Conservation (phyloP, 1,140 invertebrate genomes). For the Thaumatotibia leucotreta region DNA sequence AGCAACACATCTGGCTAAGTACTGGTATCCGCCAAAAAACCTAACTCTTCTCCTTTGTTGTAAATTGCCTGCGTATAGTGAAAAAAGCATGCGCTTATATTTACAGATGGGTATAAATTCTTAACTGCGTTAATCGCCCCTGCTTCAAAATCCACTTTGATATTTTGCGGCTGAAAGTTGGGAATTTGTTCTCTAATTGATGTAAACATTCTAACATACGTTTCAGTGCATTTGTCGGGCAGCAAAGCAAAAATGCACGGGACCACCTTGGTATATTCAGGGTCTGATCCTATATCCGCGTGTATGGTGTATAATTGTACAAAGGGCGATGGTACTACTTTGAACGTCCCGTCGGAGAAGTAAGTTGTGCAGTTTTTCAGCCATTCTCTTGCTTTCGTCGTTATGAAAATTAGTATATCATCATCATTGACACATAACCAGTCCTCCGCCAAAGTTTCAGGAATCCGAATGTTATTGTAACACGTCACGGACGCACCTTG, state of each 20-base stretch:
- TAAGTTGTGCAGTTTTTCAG: background rate
- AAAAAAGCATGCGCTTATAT: background rate
- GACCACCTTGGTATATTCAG: background rate
- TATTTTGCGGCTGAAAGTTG: background rate
- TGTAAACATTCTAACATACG: background rate
- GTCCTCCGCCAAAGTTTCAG: background rate
- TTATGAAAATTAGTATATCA: too few relatives aligned
- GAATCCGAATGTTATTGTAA: background rate
- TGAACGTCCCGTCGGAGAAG: background rate
- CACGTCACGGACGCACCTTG: background rate
- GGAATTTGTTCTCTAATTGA: background rate
- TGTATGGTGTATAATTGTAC: conserved; percentile 1
- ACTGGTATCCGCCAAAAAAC: too few relatives aligned
- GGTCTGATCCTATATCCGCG: background rate
- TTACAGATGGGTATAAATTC: background rate
- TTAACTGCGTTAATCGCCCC: background rate
- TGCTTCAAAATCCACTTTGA: background rate
- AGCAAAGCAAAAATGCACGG: background rate
- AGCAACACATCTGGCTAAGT: too few relatives aligned
- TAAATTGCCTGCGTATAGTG: too few relatives aligned
- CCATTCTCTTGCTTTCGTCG: background rate
- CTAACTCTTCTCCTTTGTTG: too few relatives aligned
- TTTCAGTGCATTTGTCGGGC: background rate
- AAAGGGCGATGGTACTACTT: background rate
- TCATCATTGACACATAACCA: background rate